phyloP scores from a whole-genome alignment of 2,113 vertebrate genomes.

The Rhizomys pruinosus region DNA sequence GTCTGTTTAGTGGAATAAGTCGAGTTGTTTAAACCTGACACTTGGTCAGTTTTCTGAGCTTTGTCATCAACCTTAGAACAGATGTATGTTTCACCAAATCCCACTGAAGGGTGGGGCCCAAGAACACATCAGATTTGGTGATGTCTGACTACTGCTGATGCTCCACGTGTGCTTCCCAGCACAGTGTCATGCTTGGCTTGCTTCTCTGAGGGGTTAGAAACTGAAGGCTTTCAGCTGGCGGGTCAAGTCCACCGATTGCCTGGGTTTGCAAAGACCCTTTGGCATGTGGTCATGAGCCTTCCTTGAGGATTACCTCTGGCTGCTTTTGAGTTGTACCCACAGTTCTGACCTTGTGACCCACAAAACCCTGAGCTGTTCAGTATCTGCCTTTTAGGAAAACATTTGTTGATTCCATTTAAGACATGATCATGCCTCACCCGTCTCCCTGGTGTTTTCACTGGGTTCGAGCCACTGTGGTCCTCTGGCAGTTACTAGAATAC shows the following conservation, averaged over 20 bases:
- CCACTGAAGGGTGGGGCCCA: neutral
- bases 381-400: neutral
- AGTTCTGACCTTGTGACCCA: neutral
- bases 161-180: neutral
- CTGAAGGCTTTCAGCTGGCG: neutral
- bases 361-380: neutral
- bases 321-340: neutral
- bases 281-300: neutral
- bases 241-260: neutral
- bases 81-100: neutral
- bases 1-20: slow-evolving; percentile 21
- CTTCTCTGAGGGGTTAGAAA: neutral
- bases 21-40: slow-evolving; percentile 13
- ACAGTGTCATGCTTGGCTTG: neutral
- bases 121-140: slow-evolving; percentile 17
- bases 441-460: neutral
- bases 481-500: neutral
- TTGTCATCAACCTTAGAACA: neutral
- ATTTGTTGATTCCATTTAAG: neutral
- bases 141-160: slow-evolving; percentile 27
- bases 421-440: neutral
- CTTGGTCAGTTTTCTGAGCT: slow-evolving; percentile 36
- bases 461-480: neutral
- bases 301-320: neutral
- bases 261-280: slow-evolving; percentile 50